Percentiles rank a stretch among this genome's conserved stretches.
phyloP scores from a whole-genome alignment of 35 echinoderm and acorn worm species.

The Apostichopus californicus region DNA sequence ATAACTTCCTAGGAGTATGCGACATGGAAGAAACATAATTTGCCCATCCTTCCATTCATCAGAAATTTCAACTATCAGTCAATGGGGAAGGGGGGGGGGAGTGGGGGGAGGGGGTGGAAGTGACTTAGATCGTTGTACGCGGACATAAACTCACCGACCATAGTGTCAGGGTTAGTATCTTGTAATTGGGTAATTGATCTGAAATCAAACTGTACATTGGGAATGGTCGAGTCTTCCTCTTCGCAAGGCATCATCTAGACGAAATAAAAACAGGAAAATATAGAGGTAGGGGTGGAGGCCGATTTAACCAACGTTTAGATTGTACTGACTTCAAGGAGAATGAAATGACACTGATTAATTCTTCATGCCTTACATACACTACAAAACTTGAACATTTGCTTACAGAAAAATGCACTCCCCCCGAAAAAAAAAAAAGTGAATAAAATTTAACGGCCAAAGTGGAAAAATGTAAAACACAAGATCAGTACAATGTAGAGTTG shows the following conservation, averaged over 20 bases:
- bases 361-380: too few species aligned
- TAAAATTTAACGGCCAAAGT: too few species aligned
- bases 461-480: too few species aligned
- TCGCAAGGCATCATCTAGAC: slow-evolving; percentile 62
- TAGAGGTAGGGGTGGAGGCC: background rate
- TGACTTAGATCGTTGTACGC: background rate
- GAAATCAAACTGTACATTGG: slow-evolving; percentile 85
- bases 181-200: slow-evolving; percentile 74
- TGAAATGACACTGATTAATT: background rate
- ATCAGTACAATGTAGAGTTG: too few species aligned
- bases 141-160: slow-evolving; percentile 72
- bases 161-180: slow-evolving; percentile 73
- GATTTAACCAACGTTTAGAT: background rate
- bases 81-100: background rate
- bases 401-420: too few species aligned
- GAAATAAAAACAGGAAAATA: background rate
- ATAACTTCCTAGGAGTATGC: too few species aligned
- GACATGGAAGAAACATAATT: too few species aligned
- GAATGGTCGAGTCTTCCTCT: slow-evolving; percentile 76
- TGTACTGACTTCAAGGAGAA: background rate
- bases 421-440: background rate
- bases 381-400: too few species aligned
- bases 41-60: background rate
- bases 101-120: too few species aligned
- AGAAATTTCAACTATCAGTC: background rate